phyloP scores from a whole-genome alignment of 1,140 invertebrate species.

The Drosophila repleta region DNA sequence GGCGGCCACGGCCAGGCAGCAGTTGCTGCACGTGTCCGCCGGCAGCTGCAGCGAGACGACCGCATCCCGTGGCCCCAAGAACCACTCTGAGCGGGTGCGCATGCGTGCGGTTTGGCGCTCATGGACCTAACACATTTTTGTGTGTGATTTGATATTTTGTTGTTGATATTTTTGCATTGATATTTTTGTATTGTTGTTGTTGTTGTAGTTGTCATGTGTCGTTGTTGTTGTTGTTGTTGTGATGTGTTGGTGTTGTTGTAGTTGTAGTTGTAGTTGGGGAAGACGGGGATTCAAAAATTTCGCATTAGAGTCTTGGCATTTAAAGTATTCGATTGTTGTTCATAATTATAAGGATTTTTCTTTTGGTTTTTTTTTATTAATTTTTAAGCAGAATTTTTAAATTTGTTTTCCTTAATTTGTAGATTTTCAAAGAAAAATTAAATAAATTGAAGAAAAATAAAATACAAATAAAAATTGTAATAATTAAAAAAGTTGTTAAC shows the following conservation, averaged over 20 bases:
- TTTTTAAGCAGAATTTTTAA: constrained; percentile 14
- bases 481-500: constrained; percentile 41
- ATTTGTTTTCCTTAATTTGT: constrained; percentile 12
- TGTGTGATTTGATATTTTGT: constrained; percentile 8
- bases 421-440: constrained; percentile 36
- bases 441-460: constrained; percentile 24
- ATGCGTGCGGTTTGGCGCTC: constrained; percentile 96
- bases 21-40: constrained; percentile 77
- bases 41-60: constrained; percentile 69
- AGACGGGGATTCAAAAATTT: constrained; percentile 79
- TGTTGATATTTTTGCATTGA: constrained; percentile 23
- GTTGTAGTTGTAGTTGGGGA: too few relatives aligned
- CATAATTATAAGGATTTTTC: constrained; percentile 24
- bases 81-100: constrained; percentile 97
- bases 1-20: constrained; percentile 66
- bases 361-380: constrained; percentile 15
- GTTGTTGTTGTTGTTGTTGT: constrained; percentile 60
- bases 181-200: constrained; percentile 35
- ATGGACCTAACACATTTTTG: constrained; percentile 88
- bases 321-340: constrained; percentile 32
- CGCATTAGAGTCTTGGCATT: constrained; percentile 75
- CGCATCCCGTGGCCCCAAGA: constrained; percentile 89
- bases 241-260: constrained; percentile 29
- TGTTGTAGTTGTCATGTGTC: constrained; percentile 27
- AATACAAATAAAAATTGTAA: constrained; percentile 25